Evolutionary conservation across 2,797 vertebrate genomes (phyloP), one percentile per base, ranked within the genome.

Genomic region (Acropternis orthonyx): DNA sequence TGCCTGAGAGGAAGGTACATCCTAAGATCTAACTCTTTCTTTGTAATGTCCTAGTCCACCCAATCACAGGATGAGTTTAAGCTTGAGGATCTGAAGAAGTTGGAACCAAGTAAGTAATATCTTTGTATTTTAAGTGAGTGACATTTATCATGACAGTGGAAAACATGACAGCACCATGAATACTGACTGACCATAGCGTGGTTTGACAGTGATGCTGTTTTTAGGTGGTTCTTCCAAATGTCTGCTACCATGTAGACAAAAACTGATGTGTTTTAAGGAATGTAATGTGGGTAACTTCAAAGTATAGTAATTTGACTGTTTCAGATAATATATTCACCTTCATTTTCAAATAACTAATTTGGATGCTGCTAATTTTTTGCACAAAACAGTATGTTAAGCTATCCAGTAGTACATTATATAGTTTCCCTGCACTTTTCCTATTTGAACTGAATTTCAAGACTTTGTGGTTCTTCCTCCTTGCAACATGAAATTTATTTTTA

Each of bases 51-150:
- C 96, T 95, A 99, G 99, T 99, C 98, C 96, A 98, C 98, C 43
- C 99, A 99, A 93, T 98, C 98, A 13, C 98, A 98, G 94, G 99
- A 99, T 87, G 99, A 99, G 68, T 99, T 99, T 98, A 99, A 98
- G 93, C 98, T 99, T 91, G 99, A 99, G 97, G 99, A 99, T 92
- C 97, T 99, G 97, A 99, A 99, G 98, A 99, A 98, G 97, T 97
- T 99, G 98, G 99, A 99, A 97, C 98, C 98, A 97, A 99, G 99
- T 99, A 97, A 98, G 99, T 98, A 90, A 37, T 41, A 43, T 72
- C 52, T 89, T 90, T 87, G 24, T 86, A 44, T 87, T 91, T 94
- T 83, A 56, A 80, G 16, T 63, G 46, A 59, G 43, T 91, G 58
- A 44, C 26, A 4, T 65, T 85, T 86, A 32, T 81, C 48, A 6